Conservation (phyloP, 2,888 invertebrate genomes). For the Argyresthia goedartella region DNA sequence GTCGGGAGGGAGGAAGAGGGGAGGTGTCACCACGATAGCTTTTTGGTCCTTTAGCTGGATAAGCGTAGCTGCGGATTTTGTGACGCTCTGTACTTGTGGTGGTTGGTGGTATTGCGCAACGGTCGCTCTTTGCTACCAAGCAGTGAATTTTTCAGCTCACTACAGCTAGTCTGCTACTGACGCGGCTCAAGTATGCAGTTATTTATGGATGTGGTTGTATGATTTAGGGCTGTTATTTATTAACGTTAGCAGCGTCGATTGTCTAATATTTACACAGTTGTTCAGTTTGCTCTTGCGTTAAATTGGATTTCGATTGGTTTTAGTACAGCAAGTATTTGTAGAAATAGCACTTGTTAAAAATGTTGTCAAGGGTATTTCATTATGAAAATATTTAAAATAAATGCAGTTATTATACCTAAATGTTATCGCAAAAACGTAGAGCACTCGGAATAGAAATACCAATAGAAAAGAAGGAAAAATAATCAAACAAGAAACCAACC, state of each 20-base stretch:
- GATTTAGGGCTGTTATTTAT: background rate
- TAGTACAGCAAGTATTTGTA: no score
- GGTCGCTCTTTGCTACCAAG: slow-evolving; percentile 17
- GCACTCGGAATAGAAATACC: background rate
- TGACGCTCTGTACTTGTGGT: slow-evolving; percentile 37
- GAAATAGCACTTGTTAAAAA: no score
- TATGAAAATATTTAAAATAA: no score
- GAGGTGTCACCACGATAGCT: slow-evolving; percentile 64
- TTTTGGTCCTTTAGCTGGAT: slow-evolving; percentile 57
- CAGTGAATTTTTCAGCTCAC: slow-evolving; percentile 23
- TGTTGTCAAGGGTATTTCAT: no score
- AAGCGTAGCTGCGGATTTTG: slow-evolving; percentile 45
- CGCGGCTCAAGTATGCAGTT: background rate
- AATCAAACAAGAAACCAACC: slow-evolving; percentile 15
- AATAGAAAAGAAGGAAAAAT: background rate
- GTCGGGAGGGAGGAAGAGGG: slow-evolving; percentile 44
- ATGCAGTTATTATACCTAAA: no score
- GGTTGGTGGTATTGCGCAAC: slow-evolving; percentile 33
- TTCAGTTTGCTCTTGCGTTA: background rate
- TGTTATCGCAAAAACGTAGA: no score
- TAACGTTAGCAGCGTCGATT: background rate
- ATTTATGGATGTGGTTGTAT: background rate
- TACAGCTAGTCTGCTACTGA: background rate
- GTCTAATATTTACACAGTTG: background rate
- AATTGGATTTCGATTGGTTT: background rate